Conservation (phyloP, 2,797 vertebrate genomes). For the Myioborus melanocephalus region DNA sequence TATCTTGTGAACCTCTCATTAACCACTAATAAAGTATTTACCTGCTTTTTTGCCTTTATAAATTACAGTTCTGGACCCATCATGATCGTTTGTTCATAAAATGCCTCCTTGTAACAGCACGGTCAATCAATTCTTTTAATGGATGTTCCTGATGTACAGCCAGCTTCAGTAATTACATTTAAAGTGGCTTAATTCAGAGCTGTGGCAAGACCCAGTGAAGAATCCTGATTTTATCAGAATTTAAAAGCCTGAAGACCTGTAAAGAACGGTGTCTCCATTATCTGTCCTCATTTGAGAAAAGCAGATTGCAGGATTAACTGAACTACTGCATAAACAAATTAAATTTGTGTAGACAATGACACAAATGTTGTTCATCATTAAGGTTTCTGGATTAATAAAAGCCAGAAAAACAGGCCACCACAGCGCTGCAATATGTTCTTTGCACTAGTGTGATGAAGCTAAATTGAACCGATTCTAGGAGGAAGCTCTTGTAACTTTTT, state of each 20-base stretch:
- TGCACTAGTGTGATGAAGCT: conserved; percentile 2
- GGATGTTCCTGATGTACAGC: conserved; percentile 86
- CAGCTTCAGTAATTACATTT: conserved; percentile 89
- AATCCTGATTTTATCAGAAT: conserved; percentile 95
- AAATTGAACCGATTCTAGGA: conserved; percentile 36
- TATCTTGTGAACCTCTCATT: conserved; percentile 79
- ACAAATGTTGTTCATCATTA: conserved; percentile 83
- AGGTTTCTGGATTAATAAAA: conserved; percentile 83
- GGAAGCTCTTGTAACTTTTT: conserved; percentile 29
- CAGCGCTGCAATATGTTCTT: conserved; percentile 60
- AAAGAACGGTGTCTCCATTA: conserved; percentile 81
- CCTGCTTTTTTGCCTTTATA: conserved; percentile 80
- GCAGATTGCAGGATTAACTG: conserved; percentile 89
- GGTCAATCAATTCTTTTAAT: conserved; percentile 89
- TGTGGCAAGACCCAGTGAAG: conserved; percentile 91
- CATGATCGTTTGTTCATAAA: conserved; percentile 87
- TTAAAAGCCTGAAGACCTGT: conserved; percentile 83
- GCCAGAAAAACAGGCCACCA: conserved; percentile 79
- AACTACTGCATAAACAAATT: conserved; percentile 87
- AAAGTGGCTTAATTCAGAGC: conserved; percentile 92
- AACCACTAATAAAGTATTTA: conserved; percentile 83
- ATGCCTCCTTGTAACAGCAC: conserved; percentile 80
- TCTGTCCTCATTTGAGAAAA: conserved; percentile 84
- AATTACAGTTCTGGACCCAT: conserved; percentile 84
- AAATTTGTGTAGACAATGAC: conserved; percentile 85